These are phyloP conservation scores for Phataginus tetradactyla DNA, from an alignment of 2,797 vertebrate genomes.

Conservation along the genomic window DNA sequence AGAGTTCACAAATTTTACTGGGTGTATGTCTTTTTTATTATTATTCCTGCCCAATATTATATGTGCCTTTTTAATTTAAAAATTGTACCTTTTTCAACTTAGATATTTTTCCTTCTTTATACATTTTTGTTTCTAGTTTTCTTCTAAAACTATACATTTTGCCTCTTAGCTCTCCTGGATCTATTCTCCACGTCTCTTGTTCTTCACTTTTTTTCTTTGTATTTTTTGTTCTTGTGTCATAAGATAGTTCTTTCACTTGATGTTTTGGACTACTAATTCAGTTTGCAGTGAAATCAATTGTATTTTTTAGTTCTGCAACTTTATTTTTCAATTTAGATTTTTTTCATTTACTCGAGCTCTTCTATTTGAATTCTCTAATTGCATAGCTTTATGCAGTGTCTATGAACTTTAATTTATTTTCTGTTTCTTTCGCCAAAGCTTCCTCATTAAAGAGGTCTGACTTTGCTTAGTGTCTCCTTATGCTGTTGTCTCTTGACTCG, in stretches of 20 bases:
- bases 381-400: background rate
- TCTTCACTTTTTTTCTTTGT: background rate
- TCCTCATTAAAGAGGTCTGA: background rate
- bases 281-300: background rate
- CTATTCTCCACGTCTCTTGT: background rate
- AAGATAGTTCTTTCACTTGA: background rate
- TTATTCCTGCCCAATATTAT: background rate
- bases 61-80: background rate
- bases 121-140: background rate
- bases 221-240: background rate
- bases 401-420: background rate
- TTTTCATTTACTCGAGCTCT: background rate
- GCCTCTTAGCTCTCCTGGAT: background rate
- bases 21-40: background rate
- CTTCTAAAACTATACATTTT: background rate
- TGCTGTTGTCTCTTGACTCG: background rate
- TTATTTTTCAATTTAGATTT: background rate
- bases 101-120: background rate
- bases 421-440: background rate
- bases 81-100: background rate
- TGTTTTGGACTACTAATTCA: background rate
- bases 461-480: background rate
- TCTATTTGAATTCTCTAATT: background rate
- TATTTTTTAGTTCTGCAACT: conserved; percentile 4
- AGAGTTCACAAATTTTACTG: background rate